Conservation (phyloP, 1,140 invertebrate genomes). For the Drosophila sulfurigaster region DNA sequence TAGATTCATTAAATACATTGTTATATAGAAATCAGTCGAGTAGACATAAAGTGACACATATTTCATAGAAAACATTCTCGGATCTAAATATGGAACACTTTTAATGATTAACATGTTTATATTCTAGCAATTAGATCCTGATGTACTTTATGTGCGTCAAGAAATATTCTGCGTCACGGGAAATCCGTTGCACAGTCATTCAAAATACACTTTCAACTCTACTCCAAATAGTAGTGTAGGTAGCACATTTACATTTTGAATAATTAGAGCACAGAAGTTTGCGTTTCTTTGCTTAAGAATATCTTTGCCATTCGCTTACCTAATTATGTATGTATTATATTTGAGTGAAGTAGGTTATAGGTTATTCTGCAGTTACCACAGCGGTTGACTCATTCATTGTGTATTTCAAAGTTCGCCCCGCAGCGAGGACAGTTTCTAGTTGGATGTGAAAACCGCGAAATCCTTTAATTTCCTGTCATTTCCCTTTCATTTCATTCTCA, state of each 20-base stretch:
- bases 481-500: conserved; percentile 58
- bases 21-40: neutral
- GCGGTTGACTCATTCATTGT: conserved; percentile 38
- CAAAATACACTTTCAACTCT: neutral
- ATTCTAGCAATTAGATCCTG: neutral
- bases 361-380: conserved; percentile 14
- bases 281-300: neutral
- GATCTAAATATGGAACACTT: neutral
- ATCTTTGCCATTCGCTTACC: neutral
- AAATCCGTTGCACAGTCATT: neutral
- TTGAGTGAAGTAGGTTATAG: neutral
- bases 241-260: neutral
- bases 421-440: conserved; percentile 21
- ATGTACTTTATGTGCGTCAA: neutral
- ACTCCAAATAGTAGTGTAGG: too few relatives aligned
- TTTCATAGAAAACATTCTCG: neutral
- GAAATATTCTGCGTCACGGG: neutral
- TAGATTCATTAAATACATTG: neutral
- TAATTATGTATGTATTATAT: conserved; percentile 2
- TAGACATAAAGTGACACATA: neutral
- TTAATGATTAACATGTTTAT: neutral
- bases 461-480: conserved; percentile 81
- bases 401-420: conserved; percentile 45
- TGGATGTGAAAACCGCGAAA: conserved; percentile 40
- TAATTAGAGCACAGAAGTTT: neutral